These are phyloP conservation scores for Orientallactaga bullata DNA, from an alignment of 2,113 vertebrate genomes.

Conservation along the genomic window DNA sequence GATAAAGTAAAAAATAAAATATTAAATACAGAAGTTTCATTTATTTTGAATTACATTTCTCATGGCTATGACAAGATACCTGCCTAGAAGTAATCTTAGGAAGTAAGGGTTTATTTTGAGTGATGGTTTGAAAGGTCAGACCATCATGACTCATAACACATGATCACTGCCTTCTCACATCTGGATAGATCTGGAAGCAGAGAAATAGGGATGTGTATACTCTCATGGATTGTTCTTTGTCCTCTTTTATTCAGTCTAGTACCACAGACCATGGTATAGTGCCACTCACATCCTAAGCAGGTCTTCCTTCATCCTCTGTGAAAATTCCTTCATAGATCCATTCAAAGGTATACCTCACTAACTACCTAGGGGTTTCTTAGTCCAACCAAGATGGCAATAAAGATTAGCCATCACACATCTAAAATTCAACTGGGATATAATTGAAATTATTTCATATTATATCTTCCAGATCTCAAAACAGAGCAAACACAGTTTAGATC, in stretches of 20 bases:
- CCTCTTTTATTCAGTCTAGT: background rate
- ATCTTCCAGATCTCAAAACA: background rate
- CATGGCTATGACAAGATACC: background rate
- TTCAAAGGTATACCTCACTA: background rate
- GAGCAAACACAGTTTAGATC: background rate
- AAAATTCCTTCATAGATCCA: background rate
- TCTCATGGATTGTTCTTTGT: background rate
- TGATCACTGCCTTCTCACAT: too few relatives aligned
- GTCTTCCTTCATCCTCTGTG: background rate
- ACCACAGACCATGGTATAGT: background rate
- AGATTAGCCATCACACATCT: background rate
- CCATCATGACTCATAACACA: too few relatives aligned
- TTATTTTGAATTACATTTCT: background rate
- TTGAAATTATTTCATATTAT: background rate
- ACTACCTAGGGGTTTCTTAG: background rate
- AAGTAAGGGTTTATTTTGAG: background rate
- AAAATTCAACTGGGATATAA: background rate
- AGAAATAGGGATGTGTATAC: too few relatives aligned
- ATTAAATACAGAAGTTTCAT: background rate
- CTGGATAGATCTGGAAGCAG: background rate
- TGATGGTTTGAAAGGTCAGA: background rate
- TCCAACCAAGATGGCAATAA: background rate
- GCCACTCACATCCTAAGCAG: background rate
- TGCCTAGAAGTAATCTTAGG: background rate
- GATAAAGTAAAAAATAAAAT: background rate